Conservation (phyloP, 2,797 vertebrate genomes). For the Phylloscopus collybita region DNA sequence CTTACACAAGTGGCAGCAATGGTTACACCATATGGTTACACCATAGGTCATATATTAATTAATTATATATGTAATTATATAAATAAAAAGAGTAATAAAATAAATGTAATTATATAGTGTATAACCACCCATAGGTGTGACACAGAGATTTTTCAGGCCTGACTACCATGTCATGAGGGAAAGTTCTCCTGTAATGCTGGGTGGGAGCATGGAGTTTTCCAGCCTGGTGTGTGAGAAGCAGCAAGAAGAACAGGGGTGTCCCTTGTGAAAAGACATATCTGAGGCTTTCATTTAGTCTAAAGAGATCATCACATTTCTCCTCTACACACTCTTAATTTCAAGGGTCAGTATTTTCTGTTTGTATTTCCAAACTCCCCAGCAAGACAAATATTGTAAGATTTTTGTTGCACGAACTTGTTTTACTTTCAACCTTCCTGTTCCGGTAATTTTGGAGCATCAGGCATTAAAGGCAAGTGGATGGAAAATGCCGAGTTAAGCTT, state of each 20-base stretch:
- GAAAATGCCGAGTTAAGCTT: not conserved
- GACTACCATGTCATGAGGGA: not conserved
- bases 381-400: not conserved
- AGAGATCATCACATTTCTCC: not conserved
- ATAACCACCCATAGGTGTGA: not conserved
- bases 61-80: not conserved
- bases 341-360: not conserved
- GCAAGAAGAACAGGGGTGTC: rapidly evolving
- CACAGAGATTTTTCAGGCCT: not conserved
- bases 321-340: not conserved
- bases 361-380: not conserved
- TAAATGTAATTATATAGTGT: too few relatives aligned
- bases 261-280: not conserved
- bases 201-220: not conserved
- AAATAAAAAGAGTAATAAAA: not conserved
- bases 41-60: not conserved
- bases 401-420: not conserved
- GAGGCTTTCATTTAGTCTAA: not conserved
- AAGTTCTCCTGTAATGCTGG: not conserved
- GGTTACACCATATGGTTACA: not conserved
- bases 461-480: not conserved
- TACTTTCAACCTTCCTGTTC: not conserved
- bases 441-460: not conserved
- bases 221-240: not conserved
- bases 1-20: rapidly evolving